A percentile compares a stretch with the other conserved stretches of the same genome.
Conservation (phyloP, 2,797 vertebrate species). For the Tangara arthus region DNA sequence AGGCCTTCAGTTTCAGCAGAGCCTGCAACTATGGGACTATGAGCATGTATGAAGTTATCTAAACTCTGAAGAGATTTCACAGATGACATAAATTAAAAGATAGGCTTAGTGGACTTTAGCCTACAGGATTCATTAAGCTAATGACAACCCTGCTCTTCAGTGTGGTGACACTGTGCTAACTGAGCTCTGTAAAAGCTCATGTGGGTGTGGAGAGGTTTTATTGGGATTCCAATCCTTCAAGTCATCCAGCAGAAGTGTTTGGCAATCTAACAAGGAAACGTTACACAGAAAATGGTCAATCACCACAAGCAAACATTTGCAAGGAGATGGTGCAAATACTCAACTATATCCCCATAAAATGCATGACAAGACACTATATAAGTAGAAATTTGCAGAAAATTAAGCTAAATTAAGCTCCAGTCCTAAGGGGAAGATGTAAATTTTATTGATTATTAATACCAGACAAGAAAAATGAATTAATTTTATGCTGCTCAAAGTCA, state of each 20-base stretch:
- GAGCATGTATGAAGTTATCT: neutral
- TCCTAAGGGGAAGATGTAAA: neutral
- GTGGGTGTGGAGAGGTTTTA: slow-evolving; percentile 18
- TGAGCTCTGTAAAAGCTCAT: neutral
- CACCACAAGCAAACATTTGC: neutral
- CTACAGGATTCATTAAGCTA: neutral
- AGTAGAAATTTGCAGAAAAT: neutral
- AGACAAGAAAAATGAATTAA: neutral
- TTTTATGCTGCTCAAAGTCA: neutral
- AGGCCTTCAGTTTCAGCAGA: neutral
- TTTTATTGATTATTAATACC: neutral
- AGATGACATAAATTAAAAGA: neutral
- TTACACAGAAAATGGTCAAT: neutral
- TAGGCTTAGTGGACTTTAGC: neutral
- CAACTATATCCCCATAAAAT: accelerated
- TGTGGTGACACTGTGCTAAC: neutral
- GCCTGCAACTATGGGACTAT: neutral
- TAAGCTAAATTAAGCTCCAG: neutral
- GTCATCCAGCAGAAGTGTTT: neutral
- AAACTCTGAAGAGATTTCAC: neutral
- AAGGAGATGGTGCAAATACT: neutral
- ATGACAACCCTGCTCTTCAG: neutral
- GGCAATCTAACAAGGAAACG: slow-evolving; percentile 20
- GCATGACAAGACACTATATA: neutral
- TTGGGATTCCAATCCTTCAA: slow-evolving; percentile 32